phyloP scores from a whole-genome alignment of 1,140 invertebrate genomes.

The Drosophila ironensis region DNA sequence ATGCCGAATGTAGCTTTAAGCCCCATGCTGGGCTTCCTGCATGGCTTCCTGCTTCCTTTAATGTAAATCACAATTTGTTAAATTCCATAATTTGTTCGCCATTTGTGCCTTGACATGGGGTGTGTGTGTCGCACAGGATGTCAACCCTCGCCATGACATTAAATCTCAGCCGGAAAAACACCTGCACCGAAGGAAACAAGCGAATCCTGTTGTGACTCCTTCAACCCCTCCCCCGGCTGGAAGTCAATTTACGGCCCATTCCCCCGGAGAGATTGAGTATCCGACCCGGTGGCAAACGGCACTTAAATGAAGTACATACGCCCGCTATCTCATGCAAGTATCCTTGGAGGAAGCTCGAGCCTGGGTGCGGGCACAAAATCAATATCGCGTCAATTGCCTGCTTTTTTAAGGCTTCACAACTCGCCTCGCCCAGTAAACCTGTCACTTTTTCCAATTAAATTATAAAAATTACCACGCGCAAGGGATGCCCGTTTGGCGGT shows the following conservation, averaged over 20 bases:
- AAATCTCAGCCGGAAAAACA: constrained; percentile 25
- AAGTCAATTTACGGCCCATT: constrained; percentile 38
- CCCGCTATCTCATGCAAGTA: neutral
- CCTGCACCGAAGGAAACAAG: constrained; percentile 15
- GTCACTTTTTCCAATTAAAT: constrained; percentile 75
- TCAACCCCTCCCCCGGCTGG: constrained; percentile 9
- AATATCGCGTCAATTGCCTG: constrained; percentile 62
- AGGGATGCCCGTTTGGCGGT: neutral
- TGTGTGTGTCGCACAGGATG: neutral
- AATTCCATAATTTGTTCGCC: constrained; percentile 45
- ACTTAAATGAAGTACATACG: constrained; percentile 59
- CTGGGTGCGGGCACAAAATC: constrained; percentile 46
- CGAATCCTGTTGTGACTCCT: neutral
- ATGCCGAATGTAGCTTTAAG: constrained; percentile 16
- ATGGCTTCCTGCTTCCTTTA: neutral
- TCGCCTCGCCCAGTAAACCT: constrained; percentile 31
- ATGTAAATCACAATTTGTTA: constrained; percentile 35
- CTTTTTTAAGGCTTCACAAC: constrained; percentile 63
- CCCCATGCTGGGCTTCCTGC: constrained; percentile 20
- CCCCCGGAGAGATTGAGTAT: constrained; percentile 13
- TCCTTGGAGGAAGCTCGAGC: neutral
- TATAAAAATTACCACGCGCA: constrained; percentile 58
- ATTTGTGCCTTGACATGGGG: constrained; percentile 11
- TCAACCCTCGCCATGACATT: constrained; percentile 28
- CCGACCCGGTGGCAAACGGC: constrained; percentile 36